phyloP scores from a whole-genome alignment of 1,140 invertebrate genomes.

The Probaryconus sp. region DNA sequence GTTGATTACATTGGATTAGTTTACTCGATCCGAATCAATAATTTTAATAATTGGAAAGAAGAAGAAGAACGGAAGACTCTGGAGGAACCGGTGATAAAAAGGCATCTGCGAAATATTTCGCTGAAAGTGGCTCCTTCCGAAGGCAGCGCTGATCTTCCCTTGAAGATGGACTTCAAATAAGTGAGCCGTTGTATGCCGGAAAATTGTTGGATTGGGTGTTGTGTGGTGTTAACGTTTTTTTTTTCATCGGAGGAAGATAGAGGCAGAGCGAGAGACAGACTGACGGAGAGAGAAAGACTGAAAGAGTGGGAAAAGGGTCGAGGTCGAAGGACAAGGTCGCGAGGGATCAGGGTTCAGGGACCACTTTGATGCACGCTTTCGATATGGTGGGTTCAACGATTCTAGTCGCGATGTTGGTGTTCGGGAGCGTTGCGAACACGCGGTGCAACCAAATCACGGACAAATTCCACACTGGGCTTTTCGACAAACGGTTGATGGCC shows the following conservation, averaged over 20 bases:
- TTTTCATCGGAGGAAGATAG: conserved; percentile 8
- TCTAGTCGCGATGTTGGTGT: conserved; percentile 31
- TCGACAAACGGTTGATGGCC: conserved; percentile 64
- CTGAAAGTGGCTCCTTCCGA: too few species aligned
- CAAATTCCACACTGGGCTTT: conserved; percentile 67
- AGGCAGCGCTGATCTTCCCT: too few species aligned
- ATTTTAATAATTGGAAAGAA: too few species aligned
- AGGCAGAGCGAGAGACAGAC: conserved; percentile 2
- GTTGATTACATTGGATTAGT: too few species aligned
- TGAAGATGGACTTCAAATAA: conserved; percentile 62
- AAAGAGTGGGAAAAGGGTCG: conserved; percentile 50
- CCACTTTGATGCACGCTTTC: conserved; percentile 5
- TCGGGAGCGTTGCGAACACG: conserved; percentile 16
- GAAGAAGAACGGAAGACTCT: too few species aligned
- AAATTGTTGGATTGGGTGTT: conserved; percentile 33
- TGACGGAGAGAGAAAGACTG: conserved; percentile 8
- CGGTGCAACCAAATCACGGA: conserved; percentile 62
- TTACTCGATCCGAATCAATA: too few species aligned
- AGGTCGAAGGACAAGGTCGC: conserved; percentile 59
- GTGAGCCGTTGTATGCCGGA: conserved; percentile 17
- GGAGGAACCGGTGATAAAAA: too few species aligned
- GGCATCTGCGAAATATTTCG: too few species aligned
- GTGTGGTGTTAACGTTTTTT: conserved; percentile 42
- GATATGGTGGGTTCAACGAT: conserved; percentile 47
- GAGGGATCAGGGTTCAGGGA: conserved; percentile 42